Conservation (phyloP, 2,797 vertebrate species). For the Schizopygopsis pylzovi region DNA sequence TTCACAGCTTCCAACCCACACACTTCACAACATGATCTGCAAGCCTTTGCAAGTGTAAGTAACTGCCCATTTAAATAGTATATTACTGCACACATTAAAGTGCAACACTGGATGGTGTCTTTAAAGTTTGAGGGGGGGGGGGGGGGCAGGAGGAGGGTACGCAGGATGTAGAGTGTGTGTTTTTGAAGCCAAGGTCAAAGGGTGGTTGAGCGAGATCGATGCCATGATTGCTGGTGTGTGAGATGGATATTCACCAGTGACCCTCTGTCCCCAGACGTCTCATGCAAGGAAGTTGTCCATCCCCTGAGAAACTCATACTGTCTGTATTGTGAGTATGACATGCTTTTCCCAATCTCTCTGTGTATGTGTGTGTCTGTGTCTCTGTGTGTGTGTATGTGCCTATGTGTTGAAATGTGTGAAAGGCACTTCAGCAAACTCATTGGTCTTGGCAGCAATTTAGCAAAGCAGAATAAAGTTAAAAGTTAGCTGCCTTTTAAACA, state of each 20-base stretch:
- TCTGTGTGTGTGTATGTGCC: constrained; percentile 23
- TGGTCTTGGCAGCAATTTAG: background rate
- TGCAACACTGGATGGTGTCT: background rate
- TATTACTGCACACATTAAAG: background rate
- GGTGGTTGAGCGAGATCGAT: constrained; percentile 53
- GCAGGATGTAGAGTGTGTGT: constrained; percentile 40
- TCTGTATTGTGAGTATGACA: constrained; percentile 45
- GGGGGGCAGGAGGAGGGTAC: background rate
- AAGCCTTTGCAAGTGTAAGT: constrained; percentile 6
- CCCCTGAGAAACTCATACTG: constrained; percentile 32
- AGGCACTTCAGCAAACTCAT: background rate
- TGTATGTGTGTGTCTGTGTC: background rate
- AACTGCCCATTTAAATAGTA: constrained; percentile 14
- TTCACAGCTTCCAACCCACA: constrained; percentile 25
- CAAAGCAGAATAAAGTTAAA: background rate
- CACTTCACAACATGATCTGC: constrained; percentile 23
- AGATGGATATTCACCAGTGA: constrained; percentile 60
- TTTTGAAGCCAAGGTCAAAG: constrained; percentile 50
- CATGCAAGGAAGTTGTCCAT: constrained; percentile 36
- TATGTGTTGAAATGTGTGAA: background rate
- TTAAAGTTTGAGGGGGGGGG: constrained; percentile 4
- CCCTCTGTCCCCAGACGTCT: constrained; percentile 52
- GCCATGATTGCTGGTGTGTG: constrained; percentile 60
- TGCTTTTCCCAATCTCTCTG: constrained; percentile 12
- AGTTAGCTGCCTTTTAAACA: background rate